Percentiles rank a stretch among this genome's conserved stretches.
Evolutionary conservation across 2,113 vertebrate genomes (phyloP).

Genomic region (Microtus ochrogaster): DNA sequence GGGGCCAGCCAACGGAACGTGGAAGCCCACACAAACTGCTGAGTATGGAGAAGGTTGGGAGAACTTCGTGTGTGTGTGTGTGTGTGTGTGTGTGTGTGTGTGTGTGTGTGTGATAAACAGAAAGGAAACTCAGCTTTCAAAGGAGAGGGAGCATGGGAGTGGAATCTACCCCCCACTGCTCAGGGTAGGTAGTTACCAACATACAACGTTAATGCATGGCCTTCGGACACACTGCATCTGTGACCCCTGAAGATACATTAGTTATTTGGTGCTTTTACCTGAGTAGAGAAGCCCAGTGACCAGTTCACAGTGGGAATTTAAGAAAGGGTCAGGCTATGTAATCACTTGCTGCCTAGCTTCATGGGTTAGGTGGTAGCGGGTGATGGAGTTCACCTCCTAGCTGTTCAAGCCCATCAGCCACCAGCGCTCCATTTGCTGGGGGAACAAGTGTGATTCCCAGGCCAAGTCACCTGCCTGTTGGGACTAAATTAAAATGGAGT

Average conservation of each 20-base stretch:
- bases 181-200: neutral
- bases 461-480: neutral
- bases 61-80: neutral
- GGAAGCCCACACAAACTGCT: conserved; percentile 25
- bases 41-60: neutral
- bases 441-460: neutral
- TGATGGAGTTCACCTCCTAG: neutral
- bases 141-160: neutral
- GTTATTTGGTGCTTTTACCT: neutral
- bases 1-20: neutral
- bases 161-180: neutral
- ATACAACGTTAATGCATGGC: too few species aligned
- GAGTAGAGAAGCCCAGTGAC: neutral
- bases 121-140: neutral
- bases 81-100: too few species aligned
- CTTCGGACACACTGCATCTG: neutral
- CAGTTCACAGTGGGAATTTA: neutral
- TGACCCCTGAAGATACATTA: neutral
- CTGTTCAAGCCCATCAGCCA: neutral
- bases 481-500: neutral
- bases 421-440: neutral
- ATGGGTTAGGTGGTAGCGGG: neutral
- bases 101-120: neutral
- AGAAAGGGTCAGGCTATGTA: neutral
- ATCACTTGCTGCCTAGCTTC: neutral